phyloP scores from a whole-genome alignment of 2,797 vertebrate genomes.

The Chiroxiphia lanceolata region DNA sequence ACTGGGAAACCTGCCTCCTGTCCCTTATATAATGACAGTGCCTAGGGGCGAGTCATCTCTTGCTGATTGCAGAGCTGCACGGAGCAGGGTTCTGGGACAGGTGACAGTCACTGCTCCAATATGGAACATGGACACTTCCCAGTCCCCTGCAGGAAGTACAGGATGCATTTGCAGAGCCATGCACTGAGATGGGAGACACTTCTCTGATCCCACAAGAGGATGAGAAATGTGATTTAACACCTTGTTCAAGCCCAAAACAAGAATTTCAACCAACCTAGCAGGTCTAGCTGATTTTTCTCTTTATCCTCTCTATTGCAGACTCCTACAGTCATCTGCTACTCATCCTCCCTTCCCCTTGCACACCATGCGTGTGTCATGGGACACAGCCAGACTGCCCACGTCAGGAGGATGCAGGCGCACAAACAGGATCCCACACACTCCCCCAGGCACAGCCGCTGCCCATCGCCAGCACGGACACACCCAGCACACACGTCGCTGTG shows the following conservation, averaged over 20 bases:
- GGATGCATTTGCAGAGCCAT: neutral
- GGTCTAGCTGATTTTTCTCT: neutral
- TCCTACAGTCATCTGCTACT: neutral
- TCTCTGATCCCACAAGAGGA: neutral
- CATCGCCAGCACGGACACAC: accelerated
- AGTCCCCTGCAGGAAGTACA: accelerated
- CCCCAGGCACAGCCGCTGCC: neutral
- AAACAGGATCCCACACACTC: neutral
- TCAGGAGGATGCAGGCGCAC: neutral
- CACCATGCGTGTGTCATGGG: accelerated
- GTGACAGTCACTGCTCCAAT: neutral
- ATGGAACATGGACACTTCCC: accelerated
- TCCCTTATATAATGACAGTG: neutral
- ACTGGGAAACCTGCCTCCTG: conserved; percentile 19
- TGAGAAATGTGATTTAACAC: neutral
- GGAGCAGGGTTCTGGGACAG: accelerated
- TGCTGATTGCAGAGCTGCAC: accelerated
- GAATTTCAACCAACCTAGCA: conserved; percentile 2
- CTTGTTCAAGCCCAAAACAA: neutral
- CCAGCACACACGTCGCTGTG: accelerated
- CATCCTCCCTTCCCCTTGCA: neutral
- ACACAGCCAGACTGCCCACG: neutral
- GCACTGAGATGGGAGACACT: neutral
- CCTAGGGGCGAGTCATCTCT: neutral
- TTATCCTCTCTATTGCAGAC: neutral